A percentile compares a stretch with the other conserved stretches of the same genome.
These are phyloP conservation scores for Vombatus ursinus DNA, from an alignment of 2,113 vertebrate genomes.

Conservation along the genomic window DNA sequence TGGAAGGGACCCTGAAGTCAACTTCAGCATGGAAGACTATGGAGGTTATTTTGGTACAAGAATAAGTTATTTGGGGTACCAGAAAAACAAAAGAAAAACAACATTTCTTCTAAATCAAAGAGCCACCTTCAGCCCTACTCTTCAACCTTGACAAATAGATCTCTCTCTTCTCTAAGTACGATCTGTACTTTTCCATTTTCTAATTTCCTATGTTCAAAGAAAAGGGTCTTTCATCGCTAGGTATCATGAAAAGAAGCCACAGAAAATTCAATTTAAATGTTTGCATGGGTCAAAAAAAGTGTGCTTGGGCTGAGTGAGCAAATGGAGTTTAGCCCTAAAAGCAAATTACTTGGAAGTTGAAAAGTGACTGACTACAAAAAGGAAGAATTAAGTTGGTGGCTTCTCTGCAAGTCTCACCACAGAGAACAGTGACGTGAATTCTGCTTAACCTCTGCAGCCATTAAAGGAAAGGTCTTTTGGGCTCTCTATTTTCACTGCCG, in stretches of 20 bases:
- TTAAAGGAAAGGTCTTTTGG: neutral
- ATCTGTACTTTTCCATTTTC: conserved; percentile 11
- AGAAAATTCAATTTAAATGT: conserved; percentile 26
- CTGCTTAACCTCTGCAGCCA: neutral
- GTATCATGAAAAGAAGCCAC: neutral
- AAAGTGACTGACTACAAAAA: conserved; percentile 8
- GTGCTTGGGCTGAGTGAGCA: neutral
- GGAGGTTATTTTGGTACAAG: neutral
- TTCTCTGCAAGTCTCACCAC: neutral
- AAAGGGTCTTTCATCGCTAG: conserved; percentile 12
- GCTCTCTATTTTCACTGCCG: neutral
- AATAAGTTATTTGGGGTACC: neutral
- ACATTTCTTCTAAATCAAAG: neutral
- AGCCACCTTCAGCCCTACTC: neutral
- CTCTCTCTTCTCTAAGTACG: neutral
- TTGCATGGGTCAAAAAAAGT: neutral
- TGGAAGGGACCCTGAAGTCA: neutral
- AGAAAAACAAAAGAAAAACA: neutral
- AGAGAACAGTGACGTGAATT: neutral
- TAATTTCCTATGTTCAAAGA: neutral
- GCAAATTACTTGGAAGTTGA: conserved; percentile 31
- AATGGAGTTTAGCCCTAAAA: conserved; percentile 25
- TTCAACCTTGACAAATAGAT: neutral
- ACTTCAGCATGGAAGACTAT: neutral
- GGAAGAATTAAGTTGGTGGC: neutral